Evolutionary conservation across 2,888 invertebrate genomes (phyloP).

Genomic region (Protodeltote pygarga): DNA sequence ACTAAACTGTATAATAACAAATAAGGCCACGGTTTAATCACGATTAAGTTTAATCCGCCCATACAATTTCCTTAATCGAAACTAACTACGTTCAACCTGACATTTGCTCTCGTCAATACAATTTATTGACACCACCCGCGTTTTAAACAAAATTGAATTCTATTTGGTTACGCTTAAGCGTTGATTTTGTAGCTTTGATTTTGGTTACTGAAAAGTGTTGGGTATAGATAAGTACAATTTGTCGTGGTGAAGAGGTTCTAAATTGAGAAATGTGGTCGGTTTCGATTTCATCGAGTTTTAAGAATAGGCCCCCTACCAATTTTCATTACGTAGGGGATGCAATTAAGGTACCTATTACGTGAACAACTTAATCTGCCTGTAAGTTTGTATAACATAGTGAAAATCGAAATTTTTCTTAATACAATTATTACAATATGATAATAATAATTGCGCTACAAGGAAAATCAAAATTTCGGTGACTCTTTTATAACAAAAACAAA

Average conservation of each 20-base stretch:
- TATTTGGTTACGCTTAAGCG: neutral
- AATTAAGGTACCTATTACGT: too few species aligned
- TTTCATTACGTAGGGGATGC: too few species aligned
- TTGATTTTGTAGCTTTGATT: neutral
- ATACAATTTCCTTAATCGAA: constrained; percentile 42
- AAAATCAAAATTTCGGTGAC: too few species aligned
- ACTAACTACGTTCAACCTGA: constrained; percentile 30
- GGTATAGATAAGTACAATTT: neutral
- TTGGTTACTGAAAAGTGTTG: neutral
- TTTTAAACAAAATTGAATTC: constrained; percentile 3
- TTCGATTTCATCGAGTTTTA: neutral
- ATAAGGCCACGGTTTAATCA: constrained; percentile 16
- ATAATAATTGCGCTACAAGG: too few species aligned
- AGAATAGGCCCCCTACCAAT: too few species aligned
- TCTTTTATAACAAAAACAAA: too few species aligned
- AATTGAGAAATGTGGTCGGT: neutral
- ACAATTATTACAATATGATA: too few species aligned
- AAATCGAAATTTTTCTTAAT: too few species aligned
- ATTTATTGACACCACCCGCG: constrained; percentile 25
- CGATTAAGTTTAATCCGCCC: constrained; percentile 20
- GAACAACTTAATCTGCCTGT: too few species aligned
- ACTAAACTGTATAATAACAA: constrained; percentile 1
- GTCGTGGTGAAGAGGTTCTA: neutral
- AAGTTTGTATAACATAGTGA: too few species aligned
- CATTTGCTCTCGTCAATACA: constrained; percentile 27